Percentiles rank a stretch among this genome's conserved stretches.
Evolutionary conservation across 2,113 vertebrate species (phyloP).

Genomic region (Laterallus jamaicensis): DNA sequence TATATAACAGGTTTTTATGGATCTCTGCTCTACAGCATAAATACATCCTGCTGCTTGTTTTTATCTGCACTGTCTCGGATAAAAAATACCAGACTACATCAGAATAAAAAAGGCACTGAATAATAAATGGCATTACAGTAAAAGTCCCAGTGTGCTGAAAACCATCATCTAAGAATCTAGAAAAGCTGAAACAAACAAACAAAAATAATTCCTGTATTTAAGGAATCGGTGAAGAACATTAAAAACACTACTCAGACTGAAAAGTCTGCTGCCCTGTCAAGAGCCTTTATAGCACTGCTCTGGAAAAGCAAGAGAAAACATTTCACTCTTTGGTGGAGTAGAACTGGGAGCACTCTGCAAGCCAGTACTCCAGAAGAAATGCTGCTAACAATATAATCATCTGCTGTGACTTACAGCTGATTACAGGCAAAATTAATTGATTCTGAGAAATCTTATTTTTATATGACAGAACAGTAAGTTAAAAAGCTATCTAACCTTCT

Average conservation of each 20-base stretch:
- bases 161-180: not conserved
- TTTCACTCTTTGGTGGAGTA: not conserved
- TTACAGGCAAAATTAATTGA: not conserved
- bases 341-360: not conserved
- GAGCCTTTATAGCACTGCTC: not conserved
- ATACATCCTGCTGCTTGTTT: not conserved
- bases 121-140: not conserved
- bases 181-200: not conserved
- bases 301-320: not conserved
- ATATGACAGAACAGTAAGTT: not conserved
- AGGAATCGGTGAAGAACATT: not conserved
- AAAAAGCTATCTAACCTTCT: not conserved
- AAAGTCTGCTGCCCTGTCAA: not conserved
- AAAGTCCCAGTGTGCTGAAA: not conserved
- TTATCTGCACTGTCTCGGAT: not conserved
- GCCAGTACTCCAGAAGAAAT: not conserved
- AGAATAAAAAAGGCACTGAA: not conserved
- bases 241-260: not conserved
- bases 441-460: not conserved
- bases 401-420: not conserved
- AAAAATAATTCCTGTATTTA: not conserved
- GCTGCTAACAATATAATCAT: not conserved
- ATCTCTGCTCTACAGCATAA: not conserved
- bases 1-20: not conserved
- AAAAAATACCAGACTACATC: not conserved